phyloP scores from a whole-genome alignment of 2,113 vertebrate genomes.

The Apus apus region DNA sequence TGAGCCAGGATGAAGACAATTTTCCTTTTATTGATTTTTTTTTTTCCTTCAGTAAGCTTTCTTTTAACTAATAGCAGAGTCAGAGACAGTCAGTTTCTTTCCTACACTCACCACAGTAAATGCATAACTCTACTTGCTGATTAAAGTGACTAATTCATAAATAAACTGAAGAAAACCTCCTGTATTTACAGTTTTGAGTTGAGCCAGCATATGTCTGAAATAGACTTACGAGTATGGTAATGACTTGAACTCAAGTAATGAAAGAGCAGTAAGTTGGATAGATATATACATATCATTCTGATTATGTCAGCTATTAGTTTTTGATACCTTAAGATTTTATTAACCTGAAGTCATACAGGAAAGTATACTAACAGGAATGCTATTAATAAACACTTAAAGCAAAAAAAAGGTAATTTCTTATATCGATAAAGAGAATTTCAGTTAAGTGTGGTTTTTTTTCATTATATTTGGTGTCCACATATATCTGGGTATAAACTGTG shows the following conservation, averaged over 20 bases:
- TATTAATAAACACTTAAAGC: background rate
- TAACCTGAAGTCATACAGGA: background rate
- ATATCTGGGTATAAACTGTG: background rate
- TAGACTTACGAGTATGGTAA: constrained; percentile 21
- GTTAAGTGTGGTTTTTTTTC: background rate
- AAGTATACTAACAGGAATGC: background rate
- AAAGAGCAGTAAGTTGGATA: background rate
- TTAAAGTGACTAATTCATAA: constrained; percentile 58
- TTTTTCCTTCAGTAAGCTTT: too few species aligned
- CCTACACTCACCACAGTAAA: background rate
- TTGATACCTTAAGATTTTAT: background rate
- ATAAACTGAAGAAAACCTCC: constrained; percentile 53
- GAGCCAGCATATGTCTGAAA: constrained; percentile 52
- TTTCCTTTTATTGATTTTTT: too few species aligned
- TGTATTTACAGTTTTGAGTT: constrained; percentile 60
- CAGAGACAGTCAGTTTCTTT: too few species aligned
- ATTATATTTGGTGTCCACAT: background rate
- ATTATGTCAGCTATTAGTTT: background rate
- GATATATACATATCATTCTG: background rate
- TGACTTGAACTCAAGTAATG: constrained; percentile 40
- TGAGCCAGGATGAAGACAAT: too few species aligned
- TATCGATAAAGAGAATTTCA: background rate
- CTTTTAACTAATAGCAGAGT: too few species aligned
- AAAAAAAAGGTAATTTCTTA: background rate
- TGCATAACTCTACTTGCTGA: constrained; percentile 3